A percentile compares a stretch with the other conserved stretches of the same genome.
Conservation (phyloP, 1,140 invertebrate genomes). For the Drosophila repleta region DNA sequence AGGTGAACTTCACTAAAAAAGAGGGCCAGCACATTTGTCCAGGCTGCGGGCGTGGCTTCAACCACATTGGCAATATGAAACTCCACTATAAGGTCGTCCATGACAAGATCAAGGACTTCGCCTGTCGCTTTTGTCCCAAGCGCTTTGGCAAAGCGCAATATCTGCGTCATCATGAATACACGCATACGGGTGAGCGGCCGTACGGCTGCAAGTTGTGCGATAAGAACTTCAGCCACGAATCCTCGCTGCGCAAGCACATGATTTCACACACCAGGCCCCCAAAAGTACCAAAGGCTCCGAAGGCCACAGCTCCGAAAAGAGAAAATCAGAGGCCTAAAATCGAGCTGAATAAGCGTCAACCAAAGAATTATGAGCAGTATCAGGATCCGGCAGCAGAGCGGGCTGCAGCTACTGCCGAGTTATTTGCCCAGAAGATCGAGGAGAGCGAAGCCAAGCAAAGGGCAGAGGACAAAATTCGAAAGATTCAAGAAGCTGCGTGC, state of each 20-base stretch:
- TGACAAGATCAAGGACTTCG: slow-evolving; percentile 78
- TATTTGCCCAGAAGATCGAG: slow-evolving; percentile 65
- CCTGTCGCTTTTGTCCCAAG: slow-evolving; percentile 75
- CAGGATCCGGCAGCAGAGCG: slow-evolving; percentile 65
- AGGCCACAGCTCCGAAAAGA: slow-evolving; percentile 11
- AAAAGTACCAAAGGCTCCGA: slow-evolving; percentile 33
- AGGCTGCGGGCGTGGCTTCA: slow-evolving; percentile 74
- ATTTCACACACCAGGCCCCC: slow-evolving; percentile 67
- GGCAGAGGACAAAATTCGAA: slow-evolving; percentile 55
- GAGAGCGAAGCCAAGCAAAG: slow-evolving; percentile 68
- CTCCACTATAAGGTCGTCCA: slow-evolving; percentile 78
- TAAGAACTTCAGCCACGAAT: slow-evolving; percentile 72
- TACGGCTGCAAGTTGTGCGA: slow-evolving; percentile 70
- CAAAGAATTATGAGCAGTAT: slow-evolving; percentile 63
- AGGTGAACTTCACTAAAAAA: slow-evolving; percentile 77
- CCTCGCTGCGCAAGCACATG: slow-evolving; percentile 73
- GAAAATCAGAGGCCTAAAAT: neutral
- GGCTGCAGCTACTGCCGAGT: slow-evolving; percentile 65
- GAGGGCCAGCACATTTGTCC: slow-evolving; percentile 78
- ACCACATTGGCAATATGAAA: slow-evolving; percentile 77
- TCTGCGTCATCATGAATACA: slow-evolving; percentile 77
- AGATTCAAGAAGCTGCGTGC: slow-evolving; percentile 69
- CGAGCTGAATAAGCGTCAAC: slow-evolving; percentile 26
- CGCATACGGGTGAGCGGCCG: slow-evolving; percentile 84
- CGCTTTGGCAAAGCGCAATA: slow-evolving; percentile 79